Conservation (phyloP, 2,797 vertebrate genomes). For the Cottoperca gobio region DNA sequence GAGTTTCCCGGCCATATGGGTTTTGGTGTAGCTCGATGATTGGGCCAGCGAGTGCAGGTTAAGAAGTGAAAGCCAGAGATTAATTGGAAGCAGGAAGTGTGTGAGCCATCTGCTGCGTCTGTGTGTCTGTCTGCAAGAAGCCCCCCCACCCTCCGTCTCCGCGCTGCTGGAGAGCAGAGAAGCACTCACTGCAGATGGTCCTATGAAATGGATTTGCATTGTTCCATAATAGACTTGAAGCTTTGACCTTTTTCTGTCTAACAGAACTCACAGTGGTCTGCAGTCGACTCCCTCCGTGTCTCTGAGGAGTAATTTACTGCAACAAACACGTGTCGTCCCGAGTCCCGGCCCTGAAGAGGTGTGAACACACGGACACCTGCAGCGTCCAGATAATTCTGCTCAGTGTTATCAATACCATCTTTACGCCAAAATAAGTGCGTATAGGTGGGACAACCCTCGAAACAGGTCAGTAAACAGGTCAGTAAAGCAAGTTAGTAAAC, state of each 20-base stretch:
- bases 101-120: slow-evolving; percentile 69
- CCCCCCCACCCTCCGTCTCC: slow-evolving; percentile 33
- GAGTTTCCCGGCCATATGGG: slow-evolving; percentile 88
- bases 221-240: slow-evolving; percentile 48
- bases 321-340: too few relatives aligned
- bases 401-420: background rate
- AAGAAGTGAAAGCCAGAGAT: slow-evolving; percentile 92
- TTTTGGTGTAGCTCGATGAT: slow-evolving; percentile 90
- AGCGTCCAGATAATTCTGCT: background rate
- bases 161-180: slow-evolving; percentile 28
- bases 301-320: background rate
- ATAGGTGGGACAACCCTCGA: too few relatives aligned
- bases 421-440: too few relatives aligned
- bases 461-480: too few relatives aligned
- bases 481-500: too few relatives aligned
- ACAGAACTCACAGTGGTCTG: slow-evolving; percentile 3
- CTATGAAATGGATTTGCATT: slow-evolving; percentile 39
- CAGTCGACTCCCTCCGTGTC: background rate
- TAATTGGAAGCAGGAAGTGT: slow-evolving; percentile 89
- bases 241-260: slow-evolving; percentile 36
- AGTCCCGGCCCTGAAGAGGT: too few relatives aligned
- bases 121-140: slow-evolving; percentile 37
- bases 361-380: too few relatives aligned
- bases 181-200: slow-evolving; percentile 63
- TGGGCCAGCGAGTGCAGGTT: slow-evolving; percentile 90